Evolutionary conservation across 2,113 vertebrate genomes (phyloP).

Genomic region (Brachyhypopomus gauderio): DNA sequence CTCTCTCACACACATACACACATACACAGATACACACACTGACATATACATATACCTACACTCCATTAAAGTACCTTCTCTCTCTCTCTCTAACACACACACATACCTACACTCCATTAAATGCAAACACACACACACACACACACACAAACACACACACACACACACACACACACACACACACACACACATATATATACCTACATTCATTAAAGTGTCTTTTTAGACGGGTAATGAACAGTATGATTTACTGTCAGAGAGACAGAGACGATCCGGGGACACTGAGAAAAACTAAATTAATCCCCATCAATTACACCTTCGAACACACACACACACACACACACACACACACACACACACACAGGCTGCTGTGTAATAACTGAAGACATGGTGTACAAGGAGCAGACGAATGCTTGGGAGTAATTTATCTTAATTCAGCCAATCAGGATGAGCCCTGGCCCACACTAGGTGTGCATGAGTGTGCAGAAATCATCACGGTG

Average conservation of each 20-base stretch:
- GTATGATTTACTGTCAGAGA: constrained; percentile 37
- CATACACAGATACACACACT: no score
- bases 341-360: constrained; percentile 49
- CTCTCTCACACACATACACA: no score
- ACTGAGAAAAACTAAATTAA: background rate
- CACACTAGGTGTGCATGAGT: background rate
- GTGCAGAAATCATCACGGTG: no score
- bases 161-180: no score
- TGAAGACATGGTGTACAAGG: constrained; percentile 56
- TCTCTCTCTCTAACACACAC: no score
- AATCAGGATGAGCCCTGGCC: background rate
- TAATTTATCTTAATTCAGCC: constrained; percentile 64
- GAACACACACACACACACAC: constrained; percentile 63
- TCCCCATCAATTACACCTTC: constrained; percentile 65
- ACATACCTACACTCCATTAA: no score
- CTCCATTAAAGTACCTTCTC: no score
- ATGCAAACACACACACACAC: no score
- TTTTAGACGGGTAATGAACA: background rate
- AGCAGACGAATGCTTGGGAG: constrained; percentile 60
- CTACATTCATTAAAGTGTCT: constrained; percentile 29
- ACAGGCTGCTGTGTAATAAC: constrained; percentile 66
- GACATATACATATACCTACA: no score
- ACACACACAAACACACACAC: no score
- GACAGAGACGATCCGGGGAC: constrained; percentile 11
- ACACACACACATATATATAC: no score